Evolutionary conservation across 2,113 vertebrate genomes (phyloP).

Genomic region (Centrocercus urophasianus): DNA sequence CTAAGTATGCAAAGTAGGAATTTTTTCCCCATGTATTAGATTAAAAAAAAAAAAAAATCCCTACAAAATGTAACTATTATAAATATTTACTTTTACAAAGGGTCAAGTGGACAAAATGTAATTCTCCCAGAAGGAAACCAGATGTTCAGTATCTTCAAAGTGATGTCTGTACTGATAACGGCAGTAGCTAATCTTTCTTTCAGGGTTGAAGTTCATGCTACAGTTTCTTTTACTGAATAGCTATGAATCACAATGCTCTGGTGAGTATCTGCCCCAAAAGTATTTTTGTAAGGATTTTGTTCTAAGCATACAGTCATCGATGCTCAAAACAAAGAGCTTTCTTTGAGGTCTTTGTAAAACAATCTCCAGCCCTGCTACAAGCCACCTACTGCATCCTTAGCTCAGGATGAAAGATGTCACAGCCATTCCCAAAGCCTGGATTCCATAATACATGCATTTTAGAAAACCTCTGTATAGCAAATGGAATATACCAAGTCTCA

Average conservation of each 20-base stretch:
- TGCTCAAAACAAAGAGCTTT: neutral
- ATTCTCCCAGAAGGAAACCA: conserved; percentile 70
- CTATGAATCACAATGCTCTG: neutral
- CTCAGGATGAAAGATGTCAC: neutral
- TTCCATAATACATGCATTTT: neutral
- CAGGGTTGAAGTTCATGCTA: conserved; percentile 17
- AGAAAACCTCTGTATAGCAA: neutral
- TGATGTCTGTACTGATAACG: neutral
- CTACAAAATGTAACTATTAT: conserved; percentile 34
- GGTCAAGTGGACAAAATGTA: conserved; percentile 26
- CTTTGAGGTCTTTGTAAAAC: neutral
- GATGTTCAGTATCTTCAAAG: conserved; percentile 72
- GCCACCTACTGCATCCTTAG: rapidly evolving
- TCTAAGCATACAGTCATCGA: neutral
- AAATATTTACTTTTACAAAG: conserved; percentile 67
- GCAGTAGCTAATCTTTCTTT: conserved; percentile 38
- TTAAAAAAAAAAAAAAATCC: neutral
- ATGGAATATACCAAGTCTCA: neutral
- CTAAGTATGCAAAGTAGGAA: neutral
- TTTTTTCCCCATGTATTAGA: neutral
- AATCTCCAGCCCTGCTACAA: neutral
- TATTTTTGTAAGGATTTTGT: neutral
- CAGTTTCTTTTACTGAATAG: conserved; percentile 38
- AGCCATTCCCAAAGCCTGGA: neutral
- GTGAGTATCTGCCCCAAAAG: neutral